Evolutionary conservation across 2,888 invertebrate species (phyloP).

Genomic region (Pandemis corylana): DNA sequence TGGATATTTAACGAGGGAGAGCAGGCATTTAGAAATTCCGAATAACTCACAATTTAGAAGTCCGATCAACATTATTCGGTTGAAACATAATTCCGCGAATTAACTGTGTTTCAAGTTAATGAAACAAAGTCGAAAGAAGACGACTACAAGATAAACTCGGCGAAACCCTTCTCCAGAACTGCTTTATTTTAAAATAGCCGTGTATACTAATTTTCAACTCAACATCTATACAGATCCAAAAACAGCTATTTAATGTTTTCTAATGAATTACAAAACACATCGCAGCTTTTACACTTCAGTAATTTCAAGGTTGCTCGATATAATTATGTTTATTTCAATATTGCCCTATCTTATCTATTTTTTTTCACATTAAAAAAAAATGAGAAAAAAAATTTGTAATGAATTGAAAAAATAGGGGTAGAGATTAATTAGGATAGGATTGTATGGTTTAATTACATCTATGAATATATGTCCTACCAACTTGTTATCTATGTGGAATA

Average conservation of each 20-base stretch:
- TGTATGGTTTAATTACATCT: too few relatives aligned
- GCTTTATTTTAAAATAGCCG: conserved; percentile 15
- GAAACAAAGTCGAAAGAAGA: conserved; percentile 29
- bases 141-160: conserved; percentile 21
- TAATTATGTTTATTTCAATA: too few relatives aligned
- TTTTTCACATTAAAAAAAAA: neutral
- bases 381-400: neutral
- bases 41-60: conserved; percentile 39
- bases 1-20: conserved; percentile 39
- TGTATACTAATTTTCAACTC: neutral
- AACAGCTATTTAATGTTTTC: too few relatives aligned
- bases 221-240: neutral
- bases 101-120: conserved; percentile 37
- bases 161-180: conserved; percentile 1
- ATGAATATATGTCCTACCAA: too few relatives aligned
- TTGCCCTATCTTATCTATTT: too few relatives aligned
- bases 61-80: conserved; percentile 38
- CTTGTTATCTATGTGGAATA: too few relatives aligned
- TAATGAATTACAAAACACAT: too few relatives aligned
- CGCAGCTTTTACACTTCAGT: too few relatives aligned
- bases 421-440: neutral
- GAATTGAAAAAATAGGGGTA: too few relatives aligned
- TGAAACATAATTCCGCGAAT: conserved; percentile 29
- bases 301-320: too few relatives aligned
- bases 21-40: conserved; percentile 35